A percentile compares a stretch with the other conserved stretches of the same genome.
phyloP scores from a whole-genome alignment of 2,888 invertebrate species.

The Drosophila phalerata region DNA sequence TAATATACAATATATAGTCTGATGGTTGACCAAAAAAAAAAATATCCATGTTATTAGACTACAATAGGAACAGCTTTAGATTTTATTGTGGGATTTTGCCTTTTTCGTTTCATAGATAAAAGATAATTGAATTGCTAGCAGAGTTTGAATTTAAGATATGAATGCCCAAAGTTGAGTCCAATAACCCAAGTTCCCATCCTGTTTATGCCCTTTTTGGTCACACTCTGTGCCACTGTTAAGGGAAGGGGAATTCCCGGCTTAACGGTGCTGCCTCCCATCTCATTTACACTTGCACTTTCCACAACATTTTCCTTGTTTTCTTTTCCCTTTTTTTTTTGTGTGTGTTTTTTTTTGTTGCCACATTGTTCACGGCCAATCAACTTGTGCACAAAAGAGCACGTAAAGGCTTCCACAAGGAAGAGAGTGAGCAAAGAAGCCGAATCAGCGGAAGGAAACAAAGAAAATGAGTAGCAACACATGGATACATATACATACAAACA shows the following conservation, averaged over 20 bases:
- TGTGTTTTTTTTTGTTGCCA: constrained; percentile 31
- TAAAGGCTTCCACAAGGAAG: constrained; percentile 24
- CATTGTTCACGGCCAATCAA: constrained; percentile 59
- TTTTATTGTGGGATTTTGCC: constrained; percentile 10
- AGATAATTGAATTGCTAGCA: constrained; percentile 13
- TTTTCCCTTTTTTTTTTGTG: constrained; percentile 8
- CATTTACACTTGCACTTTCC: constrained; percentile 47
- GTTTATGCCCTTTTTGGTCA: constrained; percentile 16
- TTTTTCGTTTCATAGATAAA: constrained; percentile 10
- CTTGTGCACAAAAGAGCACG: constrained; percentile 48
- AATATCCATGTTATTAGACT: constrained; percentile 6
- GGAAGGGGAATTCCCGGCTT: constrained; percentile 8
- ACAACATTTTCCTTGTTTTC: constrained; percentile 29
- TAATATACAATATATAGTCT: not conserved
- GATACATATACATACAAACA: constrained; percentile 1
- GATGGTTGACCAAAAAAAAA: not conserved
- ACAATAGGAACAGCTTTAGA: constrained; percentile 10
- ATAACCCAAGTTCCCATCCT: not conserved
- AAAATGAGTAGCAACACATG: constrained; percentile 40
- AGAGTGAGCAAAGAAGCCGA: constrained; percentile 4
- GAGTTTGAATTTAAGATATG: not conserved
- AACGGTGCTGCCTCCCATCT: constrained; percentile 25
- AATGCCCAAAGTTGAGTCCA: not conserved
- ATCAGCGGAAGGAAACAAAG: constrained; percentile 45
- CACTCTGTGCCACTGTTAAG: constrained; percentile 11